Base-by-base conservation (phyloP, 2,113 vertebrate genomes). In the Lota lota region DNA sequence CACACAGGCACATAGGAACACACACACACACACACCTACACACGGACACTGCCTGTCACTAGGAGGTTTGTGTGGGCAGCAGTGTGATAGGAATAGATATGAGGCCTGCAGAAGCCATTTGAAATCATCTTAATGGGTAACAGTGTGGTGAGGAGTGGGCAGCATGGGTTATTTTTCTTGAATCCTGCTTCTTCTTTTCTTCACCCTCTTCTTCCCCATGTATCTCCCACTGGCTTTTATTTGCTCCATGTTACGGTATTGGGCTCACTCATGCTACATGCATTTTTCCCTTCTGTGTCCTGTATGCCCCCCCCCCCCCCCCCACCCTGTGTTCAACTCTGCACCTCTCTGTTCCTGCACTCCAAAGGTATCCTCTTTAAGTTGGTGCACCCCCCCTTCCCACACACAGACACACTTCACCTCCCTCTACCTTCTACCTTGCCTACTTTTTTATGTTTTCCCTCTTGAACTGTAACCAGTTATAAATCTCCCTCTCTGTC, bases 21-120 rank as follows among this genome's bases (percentile, higher is more conserved):
- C 60, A 11, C 17, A 24, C 53, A 58, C 50, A 15, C 36, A 24
- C 65, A 54, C 66, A 57, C 54, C 77, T 62, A 68, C 61, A 33
- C 28, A 33, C 28, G 28, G 36, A 50, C 80, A 68, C 75, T 75
- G 83, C 84, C 83, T 89, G 84, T 90, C 88, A 88, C 81, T 83
- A 86, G 76, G 85, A 85, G 80, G 78, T 33, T 3, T 86, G 89
- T 90, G 90, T 91, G 88, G 92, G 90, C 90, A 89, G 89, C 88
- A 90, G 91, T 92, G 87, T 91, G 90, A 92, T 92, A 91, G 89
- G 87, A 93, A 91, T 91, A 91, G 88, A 92, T 90, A 88, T 86
- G 77, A 91, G 90, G 91, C 87, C 91, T 88, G 90, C 85, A 87
- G 89, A 88, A 89, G 87, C 87, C 90, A 91, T 92, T 91, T 91